These are phyloP conservation scores for Pollimyrus isidori DNA, from an alignment of 2,113 vertebrate species.

Conservation along the genomic window DNA sequence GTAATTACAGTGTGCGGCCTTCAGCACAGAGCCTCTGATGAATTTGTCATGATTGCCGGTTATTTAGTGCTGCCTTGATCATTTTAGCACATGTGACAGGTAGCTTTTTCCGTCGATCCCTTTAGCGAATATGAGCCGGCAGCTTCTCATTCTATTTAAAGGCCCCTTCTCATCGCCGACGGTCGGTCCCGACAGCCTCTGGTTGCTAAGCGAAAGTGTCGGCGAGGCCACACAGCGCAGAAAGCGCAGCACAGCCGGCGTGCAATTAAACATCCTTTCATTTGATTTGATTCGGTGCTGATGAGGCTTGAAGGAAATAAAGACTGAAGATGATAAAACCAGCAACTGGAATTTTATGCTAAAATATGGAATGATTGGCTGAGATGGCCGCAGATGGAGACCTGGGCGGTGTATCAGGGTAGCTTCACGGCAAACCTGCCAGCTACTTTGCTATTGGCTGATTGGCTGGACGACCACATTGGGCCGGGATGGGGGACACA, in stretches of 20 bases:
- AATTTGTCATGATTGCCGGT: conserved; percentile 61
- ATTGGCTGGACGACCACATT: not conserved
- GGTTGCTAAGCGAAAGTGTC: conserved; percentile 31
- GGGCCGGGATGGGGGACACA: not conserved
- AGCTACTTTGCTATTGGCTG: not conserved
- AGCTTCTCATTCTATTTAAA: conserved; percentile 35
- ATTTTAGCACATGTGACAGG: conserved; percentile 49
- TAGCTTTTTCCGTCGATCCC: conserved; percentile 32
- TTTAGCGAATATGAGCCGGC: conserved; percentile 1
- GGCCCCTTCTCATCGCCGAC: conserved; percentile 7
- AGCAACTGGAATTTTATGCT: conserved; percentile 21
- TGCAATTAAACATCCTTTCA: conserved; percentile 37
- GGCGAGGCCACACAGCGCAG: conserved; percentile 3
- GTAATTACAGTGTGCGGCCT: conserved; percentile 60
- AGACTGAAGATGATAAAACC: conserved; percentile 20
- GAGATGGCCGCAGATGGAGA: not conserved
- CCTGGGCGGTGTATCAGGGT: not conserved
- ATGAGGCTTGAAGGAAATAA: conserved; percentile 16
- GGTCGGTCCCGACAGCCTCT: conserved; percentile 25
- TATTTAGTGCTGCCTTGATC: conserved; percentile 57
- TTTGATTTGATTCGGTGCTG: conserved; percentile 33
- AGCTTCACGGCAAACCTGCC: not conserved
- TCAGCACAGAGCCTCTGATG: conserved; percentile 52
- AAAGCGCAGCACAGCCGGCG: not conserved
- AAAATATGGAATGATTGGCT: not conserved